Percentiles rank a stretch among this genome's conserved stretches.
phyloP scores from a whole-genome alignment of 2,113 vertebrate genomes.

The Rhynchopsitta pachyrhyncha region DNA sequence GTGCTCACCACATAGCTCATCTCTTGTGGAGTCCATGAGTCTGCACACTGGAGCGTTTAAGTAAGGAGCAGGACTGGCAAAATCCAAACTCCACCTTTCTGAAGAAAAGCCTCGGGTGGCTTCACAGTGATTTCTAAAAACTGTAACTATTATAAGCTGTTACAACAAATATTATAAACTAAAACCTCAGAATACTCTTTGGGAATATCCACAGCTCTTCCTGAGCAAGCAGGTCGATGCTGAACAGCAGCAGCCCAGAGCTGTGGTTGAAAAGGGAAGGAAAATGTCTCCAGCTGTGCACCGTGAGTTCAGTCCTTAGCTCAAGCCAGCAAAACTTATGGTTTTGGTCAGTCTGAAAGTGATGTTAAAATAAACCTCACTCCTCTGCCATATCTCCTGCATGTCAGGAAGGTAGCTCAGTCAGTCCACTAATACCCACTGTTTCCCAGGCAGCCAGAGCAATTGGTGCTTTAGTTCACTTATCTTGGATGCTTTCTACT shows the following conservation, averaged over 20 bases:
- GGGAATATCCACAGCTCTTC: background rate
- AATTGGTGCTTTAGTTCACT: background rate
- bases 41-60: background rate
- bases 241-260: background rate
- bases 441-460: background rate
- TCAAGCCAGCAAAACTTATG: background rate
- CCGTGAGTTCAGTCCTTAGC: background rate
- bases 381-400: background rate
- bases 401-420: background rate
- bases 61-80: background rate
- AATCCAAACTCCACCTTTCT: background rate
- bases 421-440: background rate
- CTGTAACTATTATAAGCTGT: background rate
- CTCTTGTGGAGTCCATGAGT: background rate
- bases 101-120: background rate
- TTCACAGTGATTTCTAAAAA: background rate
- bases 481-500: background rate
- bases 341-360: background rate
- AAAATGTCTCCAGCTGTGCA: background rate
- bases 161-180: background rate
- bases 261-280: background rate
- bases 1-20: background rate
- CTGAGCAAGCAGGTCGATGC: background rate
- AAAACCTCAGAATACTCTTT: background rate
- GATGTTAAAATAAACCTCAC: background rate